phyloP scores from a whole-genome alignment of 2,888 invertebrate species.

The Pasiphila rectangulata region DNA sequence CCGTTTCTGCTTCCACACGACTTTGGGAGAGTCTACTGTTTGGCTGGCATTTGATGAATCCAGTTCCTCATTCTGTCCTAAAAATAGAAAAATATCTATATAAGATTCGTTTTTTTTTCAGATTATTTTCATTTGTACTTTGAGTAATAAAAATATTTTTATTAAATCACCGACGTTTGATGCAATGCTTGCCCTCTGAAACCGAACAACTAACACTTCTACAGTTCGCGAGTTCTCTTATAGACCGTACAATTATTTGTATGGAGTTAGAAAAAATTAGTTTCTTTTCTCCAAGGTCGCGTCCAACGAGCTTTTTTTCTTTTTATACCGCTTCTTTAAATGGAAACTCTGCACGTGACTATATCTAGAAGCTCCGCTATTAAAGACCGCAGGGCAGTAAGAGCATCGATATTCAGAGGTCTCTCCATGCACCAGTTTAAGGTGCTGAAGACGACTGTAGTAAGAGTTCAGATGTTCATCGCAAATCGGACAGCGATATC shows the following conservation, averaged over 20 bases:
- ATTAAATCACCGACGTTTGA: too few species aligned
- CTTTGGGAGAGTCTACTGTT: constrained; percentile 35
- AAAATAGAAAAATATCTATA: constrained; percentile 42
- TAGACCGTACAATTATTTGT: too few species aligned
- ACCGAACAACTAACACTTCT: too few species aligned
- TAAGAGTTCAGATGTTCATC: constrained; percentile 50
- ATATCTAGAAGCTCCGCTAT: constrained; percentile 57
- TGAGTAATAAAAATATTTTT: too few species aligned
- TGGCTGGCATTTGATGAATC: constrained; percentile 22
- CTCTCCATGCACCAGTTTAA: constrained; percentile 50
- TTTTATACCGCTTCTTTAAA: constrained; percentile 36
- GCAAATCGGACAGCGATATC: constrained; percentile 59
- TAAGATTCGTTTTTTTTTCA: too few species aligned
- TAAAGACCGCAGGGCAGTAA: constrained; percentile 50
- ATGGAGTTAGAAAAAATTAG: too few species aligned
- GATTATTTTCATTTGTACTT: too few species aligned
- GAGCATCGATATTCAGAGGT: constrained; percentile 52
- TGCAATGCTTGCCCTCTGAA: too few species aligned
- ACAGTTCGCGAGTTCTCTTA: too few species aligned
- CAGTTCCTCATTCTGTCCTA: constrained; percentile 52
- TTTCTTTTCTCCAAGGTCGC: neutral
- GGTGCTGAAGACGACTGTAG: constrained; percentile 50
- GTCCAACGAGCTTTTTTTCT: constrained; percentile 24
- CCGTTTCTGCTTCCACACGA: constrained; percentile 53
- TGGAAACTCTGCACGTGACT: constrained; percentile 61